phyloP scores from a whole-genome alignment of 2,797 vertebrate genomes.

The Psittacula echo region DNA sequence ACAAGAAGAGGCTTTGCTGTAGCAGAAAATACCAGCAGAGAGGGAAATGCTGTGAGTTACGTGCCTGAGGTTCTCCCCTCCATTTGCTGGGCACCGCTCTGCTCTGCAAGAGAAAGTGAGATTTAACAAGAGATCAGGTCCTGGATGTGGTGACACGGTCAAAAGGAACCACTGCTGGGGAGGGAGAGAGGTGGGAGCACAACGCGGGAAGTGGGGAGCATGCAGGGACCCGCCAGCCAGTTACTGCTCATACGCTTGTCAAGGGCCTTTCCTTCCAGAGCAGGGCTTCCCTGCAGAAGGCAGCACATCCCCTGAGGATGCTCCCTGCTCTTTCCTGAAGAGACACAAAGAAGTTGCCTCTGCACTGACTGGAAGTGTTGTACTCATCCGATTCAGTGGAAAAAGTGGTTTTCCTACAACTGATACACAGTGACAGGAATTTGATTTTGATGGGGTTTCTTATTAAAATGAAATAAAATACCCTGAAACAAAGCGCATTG shows the following conservation, averaged over 20 bases:
- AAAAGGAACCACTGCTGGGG: not conserved
- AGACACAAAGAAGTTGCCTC: not conserved
- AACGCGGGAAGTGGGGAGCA: not conserved
- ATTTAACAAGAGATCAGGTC: not conserved
- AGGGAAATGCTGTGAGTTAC: not conserved
- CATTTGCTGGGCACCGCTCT: not conserved
- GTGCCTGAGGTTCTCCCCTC: not conserved
- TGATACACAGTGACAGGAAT: not conserved
- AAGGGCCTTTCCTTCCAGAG: not conserved
- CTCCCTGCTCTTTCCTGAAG: not conserved
- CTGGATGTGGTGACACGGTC: accelerated
- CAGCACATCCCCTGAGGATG: not conserved
- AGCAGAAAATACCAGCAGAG: not conserved
- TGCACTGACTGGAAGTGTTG: accelerated
- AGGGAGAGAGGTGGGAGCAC: not conserved
- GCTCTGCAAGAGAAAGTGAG: not conserved
- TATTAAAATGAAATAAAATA: not conserved
- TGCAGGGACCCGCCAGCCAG: not conserved
- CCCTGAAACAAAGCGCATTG: not conserved
- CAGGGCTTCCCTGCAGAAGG: not conserved
- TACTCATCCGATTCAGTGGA: too few species aligned
- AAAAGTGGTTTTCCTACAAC: not conserved
- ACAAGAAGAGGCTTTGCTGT: not conserved
- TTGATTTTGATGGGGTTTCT: not conserved
- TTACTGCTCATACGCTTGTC: not conserved